phyloP scores from a whole-genome alignment of 2,888 invertebrate species.

The Eubasilissa splendida region DNA sequence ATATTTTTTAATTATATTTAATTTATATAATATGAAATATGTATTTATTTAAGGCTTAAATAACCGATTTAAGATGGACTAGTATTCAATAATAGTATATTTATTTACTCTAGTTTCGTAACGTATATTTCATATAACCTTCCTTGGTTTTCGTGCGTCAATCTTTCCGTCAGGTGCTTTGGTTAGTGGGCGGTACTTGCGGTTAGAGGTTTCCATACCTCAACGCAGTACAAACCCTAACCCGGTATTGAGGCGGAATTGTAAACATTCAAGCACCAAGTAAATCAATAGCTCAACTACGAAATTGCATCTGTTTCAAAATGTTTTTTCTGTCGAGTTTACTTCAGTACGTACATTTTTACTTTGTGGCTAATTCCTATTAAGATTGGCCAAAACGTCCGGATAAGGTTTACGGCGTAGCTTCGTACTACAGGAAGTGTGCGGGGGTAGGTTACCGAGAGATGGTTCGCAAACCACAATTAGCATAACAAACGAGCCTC shows the following conservation, averaged over 20 bases:
- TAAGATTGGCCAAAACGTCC: not conserved
- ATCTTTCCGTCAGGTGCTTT: not conserved
- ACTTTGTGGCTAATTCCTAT: not conserved
- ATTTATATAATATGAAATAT: too few species aligned
- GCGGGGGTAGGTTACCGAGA: slow-evolving; percentile 27
- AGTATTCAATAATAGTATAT: too few species aligned
- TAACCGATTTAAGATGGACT: too few species aligned
- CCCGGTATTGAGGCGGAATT: not conserved
- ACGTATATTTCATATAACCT: too few species aligned
- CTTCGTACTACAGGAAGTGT: slow-evolving; percentile 36
- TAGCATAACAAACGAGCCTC: slow-evolving; percentile 57
- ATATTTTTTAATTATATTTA: too few species aligned
- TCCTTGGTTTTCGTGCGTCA: not conserved
- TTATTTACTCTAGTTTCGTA: too few species aligned
- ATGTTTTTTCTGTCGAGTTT: not conserved
- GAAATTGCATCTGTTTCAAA: not conserved
- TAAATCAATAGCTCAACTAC: not conserved
- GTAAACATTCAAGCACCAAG: not conserved
- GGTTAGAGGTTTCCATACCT: slow-evolving; percentile 20
- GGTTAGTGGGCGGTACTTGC: slow-evolving; percentile 16
- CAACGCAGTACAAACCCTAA: slow-evolving; percentile 5
- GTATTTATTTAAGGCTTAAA: too few species aligned
- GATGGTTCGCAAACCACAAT: slow-evolving; percentile 52
- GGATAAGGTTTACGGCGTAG: slow-evolving; percentile 26
- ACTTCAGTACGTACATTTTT: not conserved